A percentile compares a stretch with the other conserved stretches of the same genome.
Conservation (phyloP, 2,888 invertebrate species). For the Zygaena filipendulae region DNA sequence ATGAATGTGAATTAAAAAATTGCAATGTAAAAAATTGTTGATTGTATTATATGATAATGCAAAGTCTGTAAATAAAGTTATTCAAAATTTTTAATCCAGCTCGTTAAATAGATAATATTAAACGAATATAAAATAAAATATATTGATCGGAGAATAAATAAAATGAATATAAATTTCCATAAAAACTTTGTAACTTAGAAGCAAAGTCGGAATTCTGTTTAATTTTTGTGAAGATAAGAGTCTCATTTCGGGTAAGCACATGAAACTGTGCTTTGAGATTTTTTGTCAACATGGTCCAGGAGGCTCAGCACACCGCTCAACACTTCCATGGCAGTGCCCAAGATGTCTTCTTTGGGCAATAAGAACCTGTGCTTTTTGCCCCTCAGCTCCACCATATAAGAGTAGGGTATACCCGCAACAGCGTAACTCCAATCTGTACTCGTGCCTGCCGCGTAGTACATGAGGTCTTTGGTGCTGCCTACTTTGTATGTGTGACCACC, state of each 20-base stretch:
- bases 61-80: constrained; percentile 67
- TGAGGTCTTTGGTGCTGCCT: constrained; percentile 54
- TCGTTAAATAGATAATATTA: too few species aligned
- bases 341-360: constrained; percentile 45
- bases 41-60: constrained; percentile 67
- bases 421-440: constrained; percentile 56
- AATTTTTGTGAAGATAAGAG: not conserved
- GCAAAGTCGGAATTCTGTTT: not conserved
- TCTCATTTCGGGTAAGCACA: too few species aligned
- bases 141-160: not conserved
- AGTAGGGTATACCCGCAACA: constrained; percentile 40
- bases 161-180: not conserved
- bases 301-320: constrained; percentile 34
- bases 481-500: constrained; percentile 50
- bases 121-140: not conserved
- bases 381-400: constrained; percentile 53
- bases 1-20: constrained; percentile 60
- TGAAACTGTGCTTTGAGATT: too few species aligned
- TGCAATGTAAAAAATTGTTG: constrained; percentile 59
- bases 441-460: constrained; percentile 53
- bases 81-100: constrained; percentile 44
- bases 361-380: constrained; percentile 45
- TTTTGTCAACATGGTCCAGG: constrained; percentile 39
- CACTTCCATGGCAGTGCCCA: constrained; percentile 33
- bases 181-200: not conserved